Conservation (phyloP, 2,113 vertebrate genomes). For the Pituophis catenifer region DNA sequence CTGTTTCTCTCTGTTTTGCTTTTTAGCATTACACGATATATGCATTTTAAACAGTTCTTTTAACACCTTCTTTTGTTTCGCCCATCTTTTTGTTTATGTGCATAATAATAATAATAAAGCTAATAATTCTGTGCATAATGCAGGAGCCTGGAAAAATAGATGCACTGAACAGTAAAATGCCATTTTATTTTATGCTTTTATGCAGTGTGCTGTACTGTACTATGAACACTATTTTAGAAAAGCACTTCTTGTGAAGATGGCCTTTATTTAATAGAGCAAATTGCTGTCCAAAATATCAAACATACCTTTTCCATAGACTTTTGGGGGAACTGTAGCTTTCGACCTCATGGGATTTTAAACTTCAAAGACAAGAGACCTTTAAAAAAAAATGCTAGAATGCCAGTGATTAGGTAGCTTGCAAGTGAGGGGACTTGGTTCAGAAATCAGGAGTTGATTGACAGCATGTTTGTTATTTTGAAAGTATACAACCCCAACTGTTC, state of each 20-base stretch:
- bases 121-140: neutral
- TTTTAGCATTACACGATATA: neutral
- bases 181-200: neutral
- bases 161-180: neutral
- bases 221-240: accelerated
- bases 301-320: neutral
- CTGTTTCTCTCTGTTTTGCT: neutral
- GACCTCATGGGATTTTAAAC: neutral
- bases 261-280: neutral
- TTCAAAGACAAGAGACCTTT: neutral
- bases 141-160: accelerated
- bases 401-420: neutral
- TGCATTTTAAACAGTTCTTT: conserved; percentile 9
- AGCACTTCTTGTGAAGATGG: accelerated
- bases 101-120: neutral
- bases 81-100: neutral
- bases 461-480: neutral
- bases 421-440: neutral
- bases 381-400: neutral
- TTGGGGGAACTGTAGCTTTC: neutral
- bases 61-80: neutral
- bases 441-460: neutral
- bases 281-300: neutral
- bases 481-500: neutral
- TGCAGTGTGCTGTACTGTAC: accelerated